Percentiles rank a stretch among this genome's conserved stretches.
Evolutionary conservation across 1,140 invertebrate genomes (phyloP).

Genomic region (Drosophila sp.): DNA sequence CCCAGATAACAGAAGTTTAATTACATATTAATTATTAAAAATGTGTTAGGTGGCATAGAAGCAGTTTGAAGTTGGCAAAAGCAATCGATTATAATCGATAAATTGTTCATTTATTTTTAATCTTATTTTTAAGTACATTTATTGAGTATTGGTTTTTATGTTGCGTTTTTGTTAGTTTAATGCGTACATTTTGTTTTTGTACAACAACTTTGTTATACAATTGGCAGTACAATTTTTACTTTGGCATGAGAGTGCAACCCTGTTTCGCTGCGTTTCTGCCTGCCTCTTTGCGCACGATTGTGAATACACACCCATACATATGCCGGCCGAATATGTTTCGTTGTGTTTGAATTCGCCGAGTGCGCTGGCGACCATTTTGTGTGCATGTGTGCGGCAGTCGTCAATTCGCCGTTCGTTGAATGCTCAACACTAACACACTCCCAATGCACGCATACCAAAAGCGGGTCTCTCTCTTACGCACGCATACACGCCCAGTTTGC

Average conservation of each 20-base stretch:
- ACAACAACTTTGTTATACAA: slow-evolving; percentile 50
- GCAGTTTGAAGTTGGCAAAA: slow-evolving; percentile 56
- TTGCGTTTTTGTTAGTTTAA: slow-evolving; percentile 26
- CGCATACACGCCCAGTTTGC: slow-evolving; percentile 52
- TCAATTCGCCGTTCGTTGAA: slow-evolving; percentile 57
- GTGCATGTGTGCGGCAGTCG: slow-evolving; percentile 47
- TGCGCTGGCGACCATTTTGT: slow-evolving; percentile 51
- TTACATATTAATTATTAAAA: slow-evolving; percentile 47
- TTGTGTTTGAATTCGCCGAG: slow-evolving; percentile 54
- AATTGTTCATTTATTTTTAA: slow-evolving; percentile 53
- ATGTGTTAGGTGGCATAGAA: slow-evolving; percentile 36
- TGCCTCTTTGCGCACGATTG: slow-evolving; percentile 47
- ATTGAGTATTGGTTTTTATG: slow-evolving; percentile 47
- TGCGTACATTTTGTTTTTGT: slow-evolving; percentile 44
- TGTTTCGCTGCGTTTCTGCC: slow-evolving; percentile 53
- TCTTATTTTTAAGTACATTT: slow-evolving; percentile 62
- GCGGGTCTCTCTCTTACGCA: slow-evolving; percentile 38
- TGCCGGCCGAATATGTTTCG: slow-evolving; percentile 34
- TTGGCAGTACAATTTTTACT: slow-evolving; percentile 47
- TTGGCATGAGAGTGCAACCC: slow-evolving; percentile 56
- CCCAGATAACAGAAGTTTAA: slow-evolving; percentile 27
- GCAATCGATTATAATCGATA: slow-evolving; percentile 74
- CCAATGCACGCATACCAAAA: slow-evolving; percentile 37
- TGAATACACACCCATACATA: slow-evolving; percentile 32
- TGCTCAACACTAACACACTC: slow-evolving; percentile 48